Conservation (phyloP, 2,888 invertebrate species). For the Apamea anceps region DNA sequence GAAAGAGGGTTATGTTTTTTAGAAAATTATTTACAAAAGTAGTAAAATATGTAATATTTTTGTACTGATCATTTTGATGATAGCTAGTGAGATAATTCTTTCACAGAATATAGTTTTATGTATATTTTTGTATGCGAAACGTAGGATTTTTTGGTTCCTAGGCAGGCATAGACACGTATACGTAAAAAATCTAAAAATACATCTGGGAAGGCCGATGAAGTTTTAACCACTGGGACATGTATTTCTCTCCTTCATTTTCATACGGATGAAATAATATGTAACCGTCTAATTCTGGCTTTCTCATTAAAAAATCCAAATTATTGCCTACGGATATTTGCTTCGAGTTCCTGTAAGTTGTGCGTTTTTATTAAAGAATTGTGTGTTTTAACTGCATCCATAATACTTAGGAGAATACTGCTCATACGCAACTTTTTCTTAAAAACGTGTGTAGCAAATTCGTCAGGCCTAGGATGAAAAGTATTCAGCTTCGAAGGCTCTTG, state of each 20-base stretch:
- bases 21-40: slow-evolving; percentile 2
- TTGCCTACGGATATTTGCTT: not conserved
- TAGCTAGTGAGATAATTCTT: not conserved
- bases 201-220: not conserved
- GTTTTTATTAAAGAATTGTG: not conserved
- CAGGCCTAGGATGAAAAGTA: not conserved
- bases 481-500: not conserved
- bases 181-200: not conserved
- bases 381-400: not conserved
- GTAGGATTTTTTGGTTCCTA: slow-evolving; percentile 1
- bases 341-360: not conserved
- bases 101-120: slow-evolving; percentile 12
- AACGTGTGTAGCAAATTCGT: not conserved
- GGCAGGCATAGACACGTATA: not conserved
- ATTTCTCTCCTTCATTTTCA: not conserved
- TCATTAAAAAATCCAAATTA: not conserved
- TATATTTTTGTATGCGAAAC: slow-evolving; percentile 16
- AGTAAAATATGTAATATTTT: slow-evolving; percentile 1
- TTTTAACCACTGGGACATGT: not conserved
- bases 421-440: not conserved
- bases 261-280: not conserved
- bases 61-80: slow-evolving; percentile 1
- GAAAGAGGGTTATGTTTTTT: not conserved
- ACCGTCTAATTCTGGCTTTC: not conserved
- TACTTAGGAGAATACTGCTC: not conserved